Conservation (phyloP, 2,888 invertebrate genomes). For the Rhyacophila evoluta region DNA sequence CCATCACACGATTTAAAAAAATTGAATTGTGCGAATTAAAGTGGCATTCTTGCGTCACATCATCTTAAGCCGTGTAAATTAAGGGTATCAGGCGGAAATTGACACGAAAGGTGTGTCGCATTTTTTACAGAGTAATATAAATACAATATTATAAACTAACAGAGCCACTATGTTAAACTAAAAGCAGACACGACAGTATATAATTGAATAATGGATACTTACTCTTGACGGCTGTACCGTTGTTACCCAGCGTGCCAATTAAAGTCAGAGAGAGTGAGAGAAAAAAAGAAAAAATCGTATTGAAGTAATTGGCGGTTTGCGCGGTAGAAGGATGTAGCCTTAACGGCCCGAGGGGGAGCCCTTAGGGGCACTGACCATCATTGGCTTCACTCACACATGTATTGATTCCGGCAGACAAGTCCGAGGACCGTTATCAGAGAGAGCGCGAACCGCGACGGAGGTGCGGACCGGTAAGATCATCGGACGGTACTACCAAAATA, state of each 20-base stretch:
- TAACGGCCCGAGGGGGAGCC: conserved; percentile 38
- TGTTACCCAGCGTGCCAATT: conserved; percentile 77
- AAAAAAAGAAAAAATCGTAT: conserved; percentile 72
- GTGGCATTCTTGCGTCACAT: background rate
- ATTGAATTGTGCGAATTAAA: too few species aligned
- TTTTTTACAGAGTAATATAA: conserved; percentile 35
- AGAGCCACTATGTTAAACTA: conserved; percentile 53
- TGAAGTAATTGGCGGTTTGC: conserved; percentile 62
- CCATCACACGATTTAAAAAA: too few species aligned
- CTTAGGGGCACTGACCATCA: conserved; percentile 15
- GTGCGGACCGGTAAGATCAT: conserved; percentile 59
- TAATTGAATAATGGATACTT: conserved; percentile 76
- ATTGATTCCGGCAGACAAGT: conserved; percentile 69
- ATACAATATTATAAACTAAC: conserved; percentile 38
- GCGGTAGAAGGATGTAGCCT: conserved; percentile 37
- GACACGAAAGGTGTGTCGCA: conserved; percentile 29
- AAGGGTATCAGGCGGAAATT: conserved; percentile 43
- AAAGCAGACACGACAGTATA: conserved; percentile 66
- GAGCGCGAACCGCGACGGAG: conserved; percentile 51
- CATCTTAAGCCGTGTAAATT: background rate
- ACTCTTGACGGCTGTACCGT: conserved; percentile 77
- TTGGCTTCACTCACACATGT: conserved; percentile 75
- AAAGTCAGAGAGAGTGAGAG: conserved; percentile 74
- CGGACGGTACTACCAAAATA: conserved; percentile 53
- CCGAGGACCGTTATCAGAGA: conserved; percentile 52